These are phyloP conservation scores for Cephus sareptanus DNA, from an alignment of 2,888 invertebrate species.

Conservation along the genomic window DNA sequence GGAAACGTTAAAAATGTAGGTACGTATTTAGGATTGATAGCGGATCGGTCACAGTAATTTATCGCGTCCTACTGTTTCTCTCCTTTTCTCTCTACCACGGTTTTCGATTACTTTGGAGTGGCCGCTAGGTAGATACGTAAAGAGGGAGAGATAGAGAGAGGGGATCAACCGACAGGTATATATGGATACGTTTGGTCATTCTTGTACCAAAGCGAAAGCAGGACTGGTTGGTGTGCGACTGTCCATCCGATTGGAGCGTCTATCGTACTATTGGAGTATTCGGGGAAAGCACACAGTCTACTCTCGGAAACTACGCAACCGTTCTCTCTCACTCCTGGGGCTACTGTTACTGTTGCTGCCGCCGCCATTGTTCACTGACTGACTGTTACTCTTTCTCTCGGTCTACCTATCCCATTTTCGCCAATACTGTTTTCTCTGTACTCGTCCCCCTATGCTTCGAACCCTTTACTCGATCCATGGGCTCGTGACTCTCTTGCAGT, in stretches of 20 bases:
- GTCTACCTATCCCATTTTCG: not conserved
- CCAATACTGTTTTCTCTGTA: not conserved
- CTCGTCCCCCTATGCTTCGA: not conserved
- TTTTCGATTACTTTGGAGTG: constrained; percentile 57
- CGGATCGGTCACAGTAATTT: constrained; percentile 46
- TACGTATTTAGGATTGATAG: constrained; percentile 50
- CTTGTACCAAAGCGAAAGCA: constrained; percentile 45
- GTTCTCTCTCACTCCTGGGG: not conserved
- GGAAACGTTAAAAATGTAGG: constrained; percentile 40
- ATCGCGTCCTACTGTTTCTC: constrained; percentile 35
- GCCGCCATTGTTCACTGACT: not conserved
- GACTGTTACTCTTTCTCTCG: not conserved
- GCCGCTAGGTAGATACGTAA: constrained; percentile 6
- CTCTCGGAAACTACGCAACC: not conserved
- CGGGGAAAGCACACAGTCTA: constrained; percentile 9
- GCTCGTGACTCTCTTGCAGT: not conserved
- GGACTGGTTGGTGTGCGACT: constrained; percentile 21
- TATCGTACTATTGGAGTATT: not conserved
- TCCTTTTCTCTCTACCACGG: constrained; percentile 17
- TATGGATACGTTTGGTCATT: constrained; percentile 33
- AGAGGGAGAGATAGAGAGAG: not conserved
- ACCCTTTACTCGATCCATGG: constrained; percentile 18
- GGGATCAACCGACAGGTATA: not conserved
- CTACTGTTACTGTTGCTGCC: not conserved
- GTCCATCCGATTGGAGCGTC: not conserved